Percentiles rank a stretch among this genome's conserved stretches.
These are phyloP conservation scores for Brachypodius melanocephalos DNA, from an alignment of 2,113 vertebrate species.

Conservation along the genomic window DNA sequence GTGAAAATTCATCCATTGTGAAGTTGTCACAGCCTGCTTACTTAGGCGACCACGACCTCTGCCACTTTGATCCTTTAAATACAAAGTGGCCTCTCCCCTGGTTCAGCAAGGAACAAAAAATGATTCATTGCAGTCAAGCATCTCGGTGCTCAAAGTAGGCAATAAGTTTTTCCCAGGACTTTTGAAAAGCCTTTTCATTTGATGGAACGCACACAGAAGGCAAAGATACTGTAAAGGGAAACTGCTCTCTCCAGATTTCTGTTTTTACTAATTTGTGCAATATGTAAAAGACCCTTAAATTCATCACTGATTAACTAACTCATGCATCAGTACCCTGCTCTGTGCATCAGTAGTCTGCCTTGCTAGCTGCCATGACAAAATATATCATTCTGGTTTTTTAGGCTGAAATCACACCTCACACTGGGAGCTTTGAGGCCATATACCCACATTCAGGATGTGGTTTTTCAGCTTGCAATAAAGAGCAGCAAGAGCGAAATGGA, in stretches of 20 bases:
- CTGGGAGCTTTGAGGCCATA: not conserved
- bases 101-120: constrained; percentile 8
- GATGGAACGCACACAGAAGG: not conserved
- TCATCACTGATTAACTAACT: not conserved
- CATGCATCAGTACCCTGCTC: not conserved
- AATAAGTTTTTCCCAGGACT: constrained; percentile 50
- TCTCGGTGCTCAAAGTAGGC: constrained; percentile 30
- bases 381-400: not conserved
- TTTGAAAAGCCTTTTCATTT: constrained; percentile 29
- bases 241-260: not conserved
- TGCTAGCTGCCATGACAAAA: not conserved
- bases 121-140: constrained; percentile 34
- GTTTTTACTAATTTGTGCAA: not conserved
- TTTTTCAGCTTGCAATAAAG: constrained; percentile 36
- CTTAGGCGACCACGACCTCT: not conserved
- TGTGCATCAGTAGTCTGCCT: not conserved
- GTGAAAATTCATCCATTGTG: not conserved
- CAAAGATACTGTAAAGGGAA: not conserved
- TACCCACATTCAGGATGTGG: constrained; percentile 58
- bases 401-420: not conserved
- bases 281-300: not conserved
- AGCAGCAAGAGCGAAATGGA: not conserved
- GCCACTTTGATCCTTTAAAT: not conserved
- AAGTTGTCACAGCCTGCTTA: not conserved
- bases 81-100: not conserved